phyloP scores from a whole-genome alignment of 53 echinoderm and acorn worm species.

The Echinometra lucunter region DNA sequence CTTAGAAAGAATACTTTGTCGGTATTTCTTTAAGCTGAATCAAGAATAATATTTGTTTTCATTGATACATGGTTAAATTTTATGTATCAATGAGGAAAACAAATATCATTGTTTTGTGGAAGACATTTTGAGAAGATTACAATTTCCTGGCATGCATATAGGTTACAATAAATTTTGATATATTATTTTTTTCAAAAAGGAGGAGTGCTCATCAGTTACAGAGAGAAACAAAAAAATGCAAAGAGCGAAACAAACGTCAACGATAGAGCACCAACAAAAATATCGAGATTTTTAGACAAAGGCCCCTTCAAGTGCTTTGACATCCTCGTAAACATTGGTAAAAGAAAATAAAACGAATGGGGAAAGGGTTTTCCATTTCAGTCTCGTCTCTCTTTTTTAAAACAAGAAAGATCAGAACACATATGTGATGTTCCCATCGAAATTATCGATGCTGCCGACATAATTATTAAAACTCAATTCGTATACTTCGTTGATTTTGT shows the following conservation, averaged over 20 bases:
- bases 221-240: background rate
- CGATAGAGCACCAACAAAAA: background rate
- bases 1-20: background rate
- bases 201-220: no score
- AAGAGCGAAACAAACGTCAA: background rate
- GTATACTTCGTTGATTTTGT: background rate
- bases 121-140: no score
- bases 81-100: no score
- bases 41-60: background rate
- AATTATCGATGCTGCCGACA: background rate
- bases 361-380: background rate
- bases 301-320: background rate
- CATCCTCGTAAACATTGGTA: background rate
- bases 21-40: background rate
- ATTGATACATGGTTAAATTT: no score
- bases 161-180: no score
- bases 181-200: no score
- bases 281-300: background rate
- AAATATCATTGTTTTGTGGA: no score
- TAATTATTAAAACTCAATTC: background rate
- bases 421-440: background rate
- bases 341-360: background rate
- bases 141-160: no score
- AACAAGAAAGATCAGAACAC: background rate
- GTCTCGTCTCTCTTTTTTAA: background rate